Conservation (phyloP, 2,888 invertebrate genomes). For the Hyles lineata region DNA sequence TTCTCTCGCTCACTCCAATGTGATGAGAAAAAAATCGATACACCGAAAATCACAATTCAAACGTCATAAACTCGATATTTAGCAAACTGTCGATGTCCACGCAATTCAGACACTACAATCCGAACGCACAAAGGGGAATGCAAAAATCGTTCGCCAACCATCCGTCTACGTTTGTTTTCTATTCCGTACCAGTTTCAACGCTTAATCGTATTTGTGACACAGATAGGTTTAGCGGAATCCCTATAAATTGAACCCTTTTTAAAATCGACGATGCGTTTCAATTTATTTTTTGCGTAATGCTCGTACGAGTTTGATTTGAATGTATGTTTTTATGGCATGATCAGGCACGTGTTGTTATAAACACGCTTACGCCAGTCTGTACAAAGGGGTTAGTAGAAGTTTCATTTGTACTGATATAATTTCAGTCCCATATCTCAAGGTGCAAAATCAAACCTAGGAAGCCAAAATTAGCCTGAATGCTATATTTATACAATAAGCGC, state of each 20-base stretch:
- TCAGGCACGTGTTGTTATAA: too few relatives aligned
- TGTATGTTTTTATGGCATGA: too few relatives aligned
- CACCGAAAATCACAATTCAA: neutral
- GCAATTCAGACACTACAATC: neutral
- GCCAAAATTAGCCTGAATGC: too few relatives aligned
- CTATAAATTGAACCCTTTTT: conserved; percentile 29
- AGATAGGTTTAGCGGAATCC: conserved; percentile 32
- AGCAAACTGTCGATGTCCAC: neutral
- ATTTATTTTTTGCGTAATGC: neutral
- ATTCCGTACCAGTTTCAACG: conserved; percentile 35
- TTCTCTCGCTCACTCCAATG: too few relatives aligned
- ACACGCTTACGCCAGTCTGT: too few relatives aligned
- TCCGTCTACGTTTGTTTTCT: conserved; percentile 36
- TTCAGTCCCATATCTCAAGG: too few relatives aligned
- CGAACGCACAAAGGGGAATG: conserved; percentile 22
- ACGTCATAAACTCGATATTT: neutral
- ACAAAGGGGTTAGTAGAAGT: too few relatives aligned
- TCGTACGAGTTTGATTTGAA: neutral
- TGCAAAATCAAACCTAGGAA: too few relatives aligned
- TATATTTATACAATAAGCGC: too few relatives aligned
- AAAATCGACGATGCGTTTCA: neutral
- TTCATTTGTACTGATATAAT: too few relatives aligned
- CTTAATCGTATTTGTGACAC: conserved; percentile 39
- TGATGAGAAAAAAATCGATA: too few relatives aligned
- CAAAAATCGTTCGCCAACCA: conserved; percentile 33